Evolutionary conservation across 2,113 vertebrate genomes (phyloP), one percentile per base, ranked within the genome.

Genomic region (Ammodramus savannarum): DNA sequence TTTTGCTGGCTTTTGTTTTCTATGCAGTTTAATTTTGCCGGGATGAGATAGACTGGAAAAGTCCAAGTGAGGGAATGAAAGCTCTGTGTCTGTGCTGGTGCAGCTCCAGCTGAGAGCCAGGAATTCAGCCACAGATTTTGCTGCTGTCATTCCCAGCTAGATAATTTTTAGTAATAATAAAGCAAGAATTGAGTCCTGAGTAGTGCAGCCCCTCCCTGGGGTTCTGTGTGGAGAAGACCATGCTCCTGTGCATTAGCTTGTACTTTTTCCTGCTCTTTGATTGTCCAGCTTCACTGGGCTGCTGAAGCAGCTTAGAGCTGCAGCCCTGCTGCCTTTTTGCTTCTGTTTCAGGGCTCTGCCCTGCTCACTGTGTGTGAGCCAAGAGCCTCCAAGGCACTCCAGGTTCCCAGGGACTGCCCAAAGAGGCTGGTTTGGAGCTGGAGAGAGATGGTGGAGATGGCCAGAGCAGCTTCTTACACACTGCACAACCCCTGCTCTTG

Each of bases 1-100:
- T 96, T 92, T 93, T 93, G 55, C 78, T 88, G 61, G 54, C 89
- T 95, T 96, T 96, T 94, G 82, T 96, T 94, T 94, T 87, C 85
- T 62, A 4, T 6, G 36, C 67, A 52, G 23, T 91, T 94, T 93
- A 77, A 79, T 96, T 97, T 89, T 91, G 39, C 48, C 93, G 51
- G 81, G 55, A 90, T 86, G 75, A 89, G 72, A 83, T 41, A 55
- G 58, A 49, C 89, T 87, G 78, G 82, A 94, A 79, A 71, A 83
- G 78, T 58, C 78, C 67, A 94, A 90, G n/a, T 13, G 67, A 89
- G 63, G 74, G 46, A 91, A 54, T 76, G 75, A 76, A 68, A 77
- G 8, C 82, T 82, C 29, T 54, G 13, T 65, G 58, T 73, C 82
- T 73, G 39, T 39, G 51, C 85, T 68, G 61, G n/a, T 88, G 54